Evolutionary conservation across 2,797 vertebrate species (phyloP).

Genomic region (Smutsia temminckii): DNA sequence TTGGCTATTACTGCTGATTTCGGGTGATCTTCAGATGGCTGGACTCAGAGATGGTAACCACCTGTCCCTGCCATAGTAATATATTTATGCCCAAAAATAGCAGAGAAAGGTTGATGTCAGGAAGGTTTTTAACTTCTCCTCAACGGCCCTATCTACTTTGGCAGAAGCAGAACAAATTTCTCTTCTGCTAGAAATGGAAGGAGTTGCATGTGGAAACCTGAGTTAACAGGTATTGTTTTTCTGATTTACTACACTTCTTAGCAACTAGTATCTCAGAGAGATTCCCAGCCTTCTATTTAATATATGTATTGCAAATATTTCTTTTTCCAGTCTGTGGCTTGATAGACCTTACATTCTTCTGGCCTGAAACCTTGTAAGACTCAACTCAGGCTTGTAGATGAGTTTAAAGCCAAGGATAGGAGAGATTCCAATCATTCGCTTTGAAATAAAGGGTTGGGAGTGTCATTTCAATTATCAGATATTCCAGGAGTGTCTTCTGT

Average conservation of each 20-base stretch:
- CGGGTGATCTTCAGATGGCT: background rate
- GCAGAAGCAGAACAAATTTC: constrained; percentile 6
- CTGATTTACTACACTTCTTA: constrained; percentile 33
- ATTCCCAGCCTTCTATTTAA: background rate
- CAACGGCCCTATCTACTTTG: background rate
- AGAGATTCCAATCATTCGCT: constrained; percentile 24
- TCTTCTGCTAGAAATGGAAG: constrained; percentile 7
- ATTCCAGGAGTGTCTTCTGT: background rate
- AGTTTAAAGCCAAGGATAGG: background rate
- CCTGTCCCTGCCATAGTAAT: background rate
- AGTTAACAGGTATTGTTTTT: background rate
- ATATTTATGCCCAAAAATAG: background rate
- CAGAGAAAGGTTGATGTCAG: background rate
- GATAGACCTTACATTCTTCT: background rate
- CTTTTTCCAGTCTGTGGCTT: background rate
- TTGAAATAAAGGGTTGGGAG: background rate
- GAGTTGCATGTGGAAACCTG: background rate
- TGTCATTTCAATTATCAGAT: background rate
- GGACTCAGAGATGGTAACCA: background rate
- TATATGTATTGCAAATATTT: background rate
- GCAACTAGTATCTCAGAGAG: background rate
- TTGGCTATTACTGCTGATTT: background rate
- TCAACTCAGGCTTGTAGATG: background rate
- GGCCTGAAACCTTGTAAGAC: background rate
- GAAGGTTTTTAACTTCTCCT: constrained; percentile 34